These are phyloP conservation scores for Ondatra zibethicus DNA, from an alignment of 2,113 vertebrate species.

Conservation along the genomic window DNA sequence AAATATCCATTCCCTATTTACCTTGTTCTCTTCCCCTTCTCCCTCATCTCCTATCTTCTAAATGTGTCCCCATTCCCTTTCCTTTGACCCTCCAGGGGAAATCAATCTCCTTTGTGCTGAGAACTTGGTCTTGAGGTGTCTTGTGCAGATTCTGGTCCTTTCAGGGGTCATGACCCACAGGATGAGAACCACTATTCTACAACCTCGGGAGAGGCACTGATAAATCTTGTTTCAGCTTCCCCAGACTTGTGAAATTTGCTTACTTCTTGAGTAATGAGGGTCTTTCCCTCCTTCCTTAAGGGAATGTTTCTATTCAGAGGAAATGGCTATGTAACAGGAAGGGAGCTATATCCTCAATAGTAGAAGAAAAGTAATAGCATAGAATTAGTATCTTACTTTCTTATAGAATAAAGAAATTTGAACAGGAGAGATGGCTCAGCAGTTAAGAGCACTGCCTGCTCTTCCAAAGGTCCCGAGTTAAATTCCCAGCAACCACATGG, in stretches of 20 bases:
- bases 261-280: neutral
- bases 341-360: neutral
- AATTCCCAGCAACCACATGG: no score
- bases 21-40: neutral
- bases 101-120: neutral
- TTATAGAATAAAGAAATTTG: neutral
- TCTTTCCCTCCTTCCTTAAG: neutral
- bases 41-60: neutral
- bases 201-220: neutral
- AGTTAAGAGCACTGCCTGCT: no score
- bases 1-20: neutral
- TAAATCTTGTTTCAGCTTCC: neutral
- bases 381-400: neutral
- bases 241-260: neutral
- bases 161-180: neutral
- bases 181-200: neutral
- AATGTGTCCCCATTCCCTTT: neutral
- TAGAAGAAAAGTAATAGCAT: neutral
- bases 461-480: no score
- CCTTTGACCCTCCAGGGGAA: neutral
- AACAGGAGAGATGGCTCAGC: neutral
- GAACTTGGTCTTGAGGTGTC: neutral
- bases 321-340: neutral
- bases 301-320: neutral
- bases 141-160: neutral